Evolutionary conservation across 2,113 vertebrate genomes (phyloP).

Genomic region (Perccottus glenii): DNA sequence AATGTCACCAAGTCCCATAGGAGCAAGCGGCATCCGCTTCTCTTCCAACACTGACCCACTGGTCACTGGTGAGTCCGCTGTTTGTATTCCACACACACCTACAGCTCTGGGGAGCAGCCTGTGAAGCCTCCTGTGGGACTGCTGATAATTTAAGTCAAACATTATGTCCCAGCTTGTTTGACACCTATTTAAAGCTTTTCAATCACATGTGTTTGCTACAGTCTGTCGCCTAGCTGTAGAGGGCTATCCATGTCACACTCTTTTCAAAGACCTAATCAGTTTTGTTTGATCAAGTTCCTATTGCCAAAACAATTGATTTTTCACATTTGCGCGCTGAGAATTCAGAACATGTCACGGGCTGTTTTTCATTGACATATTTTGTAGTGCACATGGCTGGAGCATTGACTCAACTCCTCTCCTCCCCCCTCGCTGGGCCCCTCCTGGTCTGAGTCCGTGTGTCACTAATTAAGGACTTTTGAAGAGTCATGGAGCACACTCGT

Average conservation of each 20-base stretch:
- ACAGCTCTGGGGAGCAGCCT: constrained; percentile 61
- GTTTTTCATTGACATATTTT: constrained; percentile 13
- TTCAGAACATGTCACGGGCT: constrained; percentile 19
- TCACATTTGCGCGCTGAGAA: constrained; percentile 29
- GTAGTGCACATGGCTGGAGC: constrained; percentile 14
- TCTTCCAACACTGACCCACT: constrained; percentile 62
- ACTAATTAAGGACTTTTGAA: constrained; percentile 79
- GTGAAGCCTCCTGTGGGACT: constrained; percentile 65
- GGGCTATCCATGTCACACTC: constrained; percentile 53
- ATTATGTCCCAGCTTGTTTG: constrained; percentile 75
- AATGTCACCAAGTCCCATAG: constrained; percentile 68
- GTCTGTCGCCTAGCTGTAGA: constrained; percentile 55
- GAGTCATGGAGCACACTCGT: constrained; percentile 70
- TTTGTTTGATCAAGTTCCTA: constrained; percentile 61
- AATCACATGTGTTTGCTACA: constrained; percentile 72
- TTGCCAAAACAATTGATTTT: constrained; percentile 64
- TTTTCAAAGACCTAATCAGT: constrained; percentile 66
- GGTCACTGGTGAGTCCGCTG: constrained; percentile 73
- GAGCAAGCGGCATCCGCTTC: constrained; percentile 42
- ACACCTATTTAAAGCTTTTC: constrained; percentile 76
- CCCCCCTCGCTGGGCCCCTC: constrained; percentile 48
- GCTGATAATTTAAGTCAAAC: constrained; percentile 79
- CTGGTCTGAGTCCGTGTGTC: constrained; percentile 66
- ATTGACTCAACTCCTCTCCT: constrained; percentile 25
- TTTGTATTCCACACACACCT: constrained; percentile 73